These are phyloP conservation scores for Bombus waltoni DNA, from an alignment of 1,140 invertebrate genomes.

Conservation along the genomic window DNA sequence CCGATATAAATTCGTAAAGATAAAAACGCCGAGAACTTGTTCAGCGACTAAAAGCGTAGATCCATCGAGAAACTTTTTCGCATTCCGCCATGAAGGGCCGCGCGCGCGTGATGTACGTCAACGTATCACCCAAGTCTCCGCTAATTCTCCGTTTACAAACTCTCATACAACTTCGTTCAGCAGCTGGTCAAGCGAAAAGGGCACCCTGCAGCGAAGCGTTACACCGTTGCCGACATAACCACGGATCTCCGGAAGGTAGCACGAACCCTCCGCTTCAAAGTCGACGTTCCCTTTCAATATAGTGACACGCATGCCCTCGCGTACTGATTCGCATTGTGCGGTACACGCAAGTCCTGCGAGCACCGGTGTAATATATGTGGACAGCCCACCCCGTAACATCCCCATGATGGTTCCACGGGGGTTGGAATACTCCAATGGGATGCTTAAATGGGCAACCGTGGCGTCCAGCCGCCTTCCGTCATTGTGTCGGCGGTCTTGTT, in stretches of 20 bases:
- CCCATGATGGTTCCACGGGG: neutral
- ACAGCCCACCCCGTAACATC: conserved; percentile 19
- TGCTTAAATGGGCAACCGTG: conserved; percentile 37
- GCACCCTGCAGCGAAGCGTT: conserved; percentile 47
- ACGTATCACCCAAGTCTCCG: neutral
- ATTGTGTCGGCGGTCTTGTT: conserved; percentile 53
- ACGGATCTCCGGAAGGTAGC: conserved; percentile 10
- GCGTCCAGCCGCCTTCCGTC: conserved; percentile 45
- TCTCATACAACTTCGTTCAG: conserved; percentile 5
- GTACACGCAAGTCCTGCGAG: conserved; percentile 24
- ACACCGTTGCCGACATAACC: conserved; percentile 45
- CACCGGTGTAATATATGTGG: conserved; percentile 27
- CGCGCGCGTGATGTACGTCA: no score
- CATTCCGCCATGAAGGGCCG: no score
- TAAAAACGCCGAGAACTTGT: no score
- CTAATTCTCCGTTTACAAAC: conserved; percentile 26
- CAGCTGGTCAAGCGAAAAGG: conserved; percentile 64
- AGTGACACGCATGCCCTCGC: conserved; percentile 40
- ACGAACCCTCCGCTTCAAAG: neutral
- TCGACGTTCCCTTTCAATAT: conserved; percentile 35
- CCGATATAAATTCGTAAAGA: no score
- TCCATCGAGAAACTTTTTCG: no score
- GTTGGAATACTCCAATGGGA: conserved; percentile 8
- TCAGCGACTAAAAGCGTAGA: no score
- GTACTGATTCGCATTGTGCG: conserved; percentile 7